Conservation (phyloP, 2,797 vertebrate species). For the Lacerta bilineata region DNA sequence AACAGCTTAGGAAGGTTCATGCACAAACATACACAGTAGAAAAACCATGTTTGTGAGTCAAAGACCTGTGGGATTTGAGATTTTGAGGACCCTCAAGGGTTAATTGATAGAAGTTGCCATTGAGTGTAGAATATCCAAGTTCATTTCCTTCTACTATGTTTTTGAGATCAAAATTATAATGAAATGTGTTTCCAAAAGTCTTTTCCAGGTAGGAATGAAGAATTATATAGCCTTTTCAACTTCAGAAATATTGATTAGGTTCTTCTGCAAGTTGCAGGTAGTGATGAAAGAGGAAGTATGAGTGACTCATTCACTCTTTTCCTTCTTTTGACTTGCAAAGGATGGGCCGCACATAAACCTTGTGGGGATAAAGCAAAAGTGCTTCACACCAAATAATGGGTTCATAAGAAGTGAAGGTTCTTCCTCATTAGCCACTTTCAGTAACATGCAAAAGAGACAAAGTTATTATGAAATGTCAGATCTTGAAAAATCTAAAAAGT, state of each 20-base stretch:
- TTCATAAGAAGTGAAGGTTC: neutral
- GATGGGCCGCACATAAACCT: too few species aligned
- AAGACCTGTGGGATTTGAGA: neutral
- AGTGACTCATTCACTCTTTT: neutral
- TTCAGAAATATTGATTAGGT: neutral
- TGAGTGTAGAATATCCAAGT: neutral
- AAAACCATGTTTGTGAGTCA: neutral
- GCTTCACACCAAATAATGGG: neutral
- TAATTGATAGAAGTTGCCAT: neutral
- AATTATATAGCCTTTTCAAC: neutral
- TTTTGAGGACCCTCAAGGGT: too few species aligned
- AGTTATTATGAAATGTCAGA: too few species aligned
- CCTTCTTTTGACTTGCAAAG: neutral
- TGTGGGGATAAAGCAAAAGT: neutral
- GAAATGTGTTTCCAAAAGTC: neutral
- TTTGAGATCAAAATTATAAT: neutral
- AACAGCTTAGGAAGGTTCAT: neutral
- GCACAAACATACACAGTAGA: neutral
- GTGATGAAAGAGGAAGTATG: neutral
- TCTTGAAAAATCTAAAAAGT: constrained; percentile 16
- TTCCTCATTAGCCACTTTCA: neutral
- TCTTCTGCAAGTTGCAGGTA: neutral
- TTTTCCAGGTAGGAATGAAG: neutral
- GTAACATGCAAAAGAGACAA: neutral
- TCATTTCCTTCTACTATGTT: neutral